Percentiles rank a stretch among this genome's conserved stretches.
Conservation (phyloP, 2,888 invertebrate species). For the Lasioglossum zephyrum region DNA sequence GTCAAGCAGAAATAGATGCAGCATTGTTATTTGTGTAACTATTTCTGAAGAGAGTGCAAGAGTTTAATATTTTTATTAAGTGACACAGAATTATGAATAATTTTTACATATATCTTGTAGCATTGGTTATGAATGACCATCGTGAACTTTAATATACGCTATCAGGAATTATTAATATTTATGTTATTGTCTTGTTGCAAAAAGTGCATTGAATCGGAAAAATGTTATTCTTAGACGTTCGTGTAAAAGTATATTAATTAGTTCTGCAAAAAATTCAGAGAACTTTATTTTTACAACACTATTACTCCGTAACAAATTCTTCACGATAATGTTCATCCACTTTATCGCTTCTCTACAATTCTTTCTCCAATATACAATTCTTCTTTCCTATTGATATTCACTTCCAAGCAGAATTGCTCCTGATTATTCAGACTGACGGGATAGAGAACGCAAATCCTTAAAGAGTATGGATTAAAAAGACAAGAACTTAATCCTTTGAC, state of each 20-base stretch:
- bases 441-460: neutral
- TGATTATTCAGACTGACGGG: neutral
- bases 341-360: neutral
- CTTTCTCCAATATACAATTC: neutral
- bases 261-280: neutral
- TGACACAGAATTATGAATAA: too few relatives aligned
- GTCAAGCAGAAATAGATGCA: too few relatives aligned
- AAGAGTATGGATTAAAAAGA: neutral
- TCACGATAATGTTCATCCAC: neutral
- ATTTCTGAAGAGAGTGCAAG: too few relatives aligned
- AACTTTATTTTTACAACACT: neutral
- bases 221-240: neutral
- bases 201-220: neutral
- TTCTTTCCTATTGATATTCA: neutral
- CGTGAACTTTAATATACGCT: too few relatives aligned
- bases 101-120: too few relatives aligned
- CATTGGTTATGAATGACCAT: too few relatives aligned
- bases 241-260: neutral
- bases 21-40: too few relatives aligned
- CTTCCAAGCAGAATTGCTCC: neutral
- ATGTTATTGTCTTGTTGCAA: too few relatives aligned
- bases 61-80: too few relatives aligned
- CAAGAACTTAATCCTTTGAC: neutral
- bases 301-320: neutral
- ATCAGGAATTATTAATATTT: too few relatives aligned